Evolutionary conservation across 2,113 vertebrate species (phyloP), one percentile per base, ranked within the genome.

Genomic region (Ellobius talpinus): DNA sequence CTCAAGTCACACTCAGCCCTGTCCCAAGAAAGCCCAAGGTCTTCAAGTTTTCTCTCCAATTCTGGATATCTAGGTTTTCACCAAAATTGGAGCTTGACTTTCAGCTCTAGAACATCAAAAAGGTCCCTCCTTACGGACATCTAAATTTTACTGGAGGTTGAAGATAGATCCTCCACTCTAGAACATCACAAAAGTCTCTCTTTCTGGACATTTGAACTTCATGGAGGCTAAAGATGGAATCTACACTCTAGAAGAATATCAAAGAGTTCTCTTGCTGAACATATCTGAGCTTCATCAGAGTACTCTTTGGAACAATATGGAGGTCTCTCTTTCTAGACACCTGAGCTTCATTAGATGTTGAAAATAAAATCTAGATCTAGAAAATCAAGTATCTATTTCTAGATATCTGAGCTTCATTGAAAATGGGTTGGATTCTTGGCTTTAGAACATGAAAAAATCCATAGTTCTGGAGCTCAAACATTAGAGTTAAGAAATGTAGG

Each of bases 401-500:
- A 21, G n/a, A 58, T 39, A 31, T 16, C 10, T 31, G 12, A 79
- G 63, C 31, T 42, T 77, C n/a, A 39, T 13, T 3, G 1, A 33
- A 79, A 39, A 47, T 24, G 26, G 6, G 7, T 3, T 76, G n/a
- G 7, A 39, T 39, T 33, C 39, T 26, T 29, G 6, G 4, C 5
- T 65, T 36, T 36, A 14, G 8, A 65, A n/a, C 4, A 21, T 72
- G 36, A 52, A 89, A n/a, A 33, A 3, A 36, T 7, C 21, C 5
- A 13, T 14, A 31, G 4, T 14, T 33, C 63, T 58, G 39, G 7
- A 74, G 4, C 14, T 61, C 50, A 47, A 29, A 65, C 31, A 11
- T 0, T 0, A 0, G n/a, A 55, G 19, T 7, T 2, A 11, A 33
- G 11, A 31, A 4, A 8, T 61, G 31, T 1, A 52, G 9, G 90